Base-by-base conservation (phyloP, 2,797 vertebrate genomes). In the Phataginus tetradactyla region DNA sequence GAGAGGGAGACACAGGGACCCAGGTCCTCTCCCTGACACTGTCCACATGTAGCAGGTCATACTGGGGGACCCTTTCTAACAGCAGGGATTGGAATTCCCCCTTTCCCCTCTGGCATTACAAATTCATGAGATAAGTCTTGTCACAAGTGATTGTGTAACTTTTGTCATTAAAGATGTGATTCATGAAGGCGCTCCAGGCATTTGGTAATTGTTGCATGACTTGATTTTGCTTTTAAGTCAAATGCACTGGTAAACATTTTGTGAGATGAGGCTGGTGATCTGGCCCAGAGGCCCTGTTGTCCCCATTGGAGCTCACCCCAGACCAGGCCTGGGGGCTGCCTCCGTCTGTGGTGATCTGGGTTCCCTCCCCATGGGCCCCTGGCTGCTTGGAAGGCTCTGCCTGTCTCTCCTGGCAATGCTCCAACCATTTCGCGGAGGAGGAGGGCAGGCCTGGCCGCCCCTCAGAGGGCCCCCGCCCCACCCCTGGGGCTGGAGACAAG, bases 171-270 rank as follows among this genome's bases (percentile, higher is more conserved):
- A 89, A 87, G 59, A 63, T 69, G 69, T 20, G 89, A 78, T 32
- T 93, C 66, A 53, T 45, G 45, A 32, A 74, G 32, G 11, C 20
- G 2, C 37, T 49, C 68, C 88, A 68, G 57, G 51, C n/a, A n/a
- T 88, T 78, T 94, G 63, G 61, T 90, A 64, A 86, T 75, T 63
- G 59, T 37, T 51, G 21, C 42, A 9, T 75, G n/a, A 55, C 49
- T 2, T 85, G 63, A 69, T 61, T 84, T 85, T 80, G 37, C 74
- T 94, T 93, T 79, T 57, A 92, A 77, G 53, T 59, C 69, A 45
- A 42, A 94, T 15, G 37, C 18, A 27, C 42, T 81, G 42, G 66
- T n/a, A 49, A 84, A 90, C 39, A 37, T 42, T 90, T 37, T 13
- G 9, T 49, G 71, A 71, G 61, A n/a, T 29, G 18, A 77, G 57